Evolutionary conservation across 2,113 vertebrate species (phyloP).

Genomic region (Pseudorhombus dupliciocellatus): DNA sequence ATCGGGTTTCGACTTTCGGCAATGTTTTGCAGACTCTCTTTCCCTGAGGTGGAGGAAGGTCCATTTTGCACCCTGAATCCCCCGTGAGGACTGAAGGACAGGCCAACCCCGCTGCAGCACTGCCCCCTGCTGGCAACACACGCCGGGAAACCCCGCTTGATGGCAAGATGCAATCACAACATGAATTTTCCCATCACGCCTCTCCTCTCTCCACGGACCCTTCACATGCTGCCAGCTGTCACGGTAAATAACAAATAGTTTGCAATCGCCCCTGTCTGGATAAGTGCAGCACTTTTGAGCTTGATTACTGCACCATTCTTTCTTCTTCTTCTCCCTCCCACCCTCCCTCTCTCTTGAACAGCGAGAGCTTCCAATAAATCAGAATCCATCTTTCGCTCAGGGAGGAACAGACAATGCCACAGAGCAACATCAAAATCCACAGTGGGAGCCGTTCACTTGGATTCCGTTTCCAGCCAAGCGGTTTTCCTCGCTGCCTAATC

Average conservation of each 20-base stretch:
- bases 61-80: conserved; percentile 18
- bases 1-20: conserved; percentile 25
- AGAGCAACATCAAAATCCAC: conserved; percentile 4
- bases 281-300: conserved; percentile 26
- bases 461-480: not conserved
- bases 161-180: conserved; percentile 15
- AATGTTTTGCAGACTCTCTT: conserved; percentile 16
- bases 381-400: conserved; percentile 35
- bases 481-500: conserved; percentile 1
- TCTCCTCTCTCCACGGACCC: conserved; percentile 10
- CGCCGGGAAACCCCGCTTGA: not conserved
- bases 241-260: conserved; percentile 43
- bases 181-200: conserved; percentile 24
- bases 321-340: not conserved
- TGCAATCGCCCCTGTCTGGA: conserved; percentile 32
- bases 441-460: conserved; percentile 34
- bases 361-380: conserved; percentile 35
- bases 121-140: conserved; percentile 56
- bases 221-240: conserved; percentile 28
- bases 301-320: conserved; percentile 48
- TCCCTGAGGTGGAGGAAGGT: conserved; percentile 18
- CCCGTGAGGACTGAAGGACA: not conserved
- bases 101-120: conserved; percentile 76
- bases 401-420: conserved; percentile 8
- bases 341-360: conserved; percentile 9